A percentile compares a stretch with the other conserved stretches of the same genome.
phyloP scores from a whole-genome alignment of 1,140 invertebrate genomes.

The Drosophila tsacasi region DNA sequence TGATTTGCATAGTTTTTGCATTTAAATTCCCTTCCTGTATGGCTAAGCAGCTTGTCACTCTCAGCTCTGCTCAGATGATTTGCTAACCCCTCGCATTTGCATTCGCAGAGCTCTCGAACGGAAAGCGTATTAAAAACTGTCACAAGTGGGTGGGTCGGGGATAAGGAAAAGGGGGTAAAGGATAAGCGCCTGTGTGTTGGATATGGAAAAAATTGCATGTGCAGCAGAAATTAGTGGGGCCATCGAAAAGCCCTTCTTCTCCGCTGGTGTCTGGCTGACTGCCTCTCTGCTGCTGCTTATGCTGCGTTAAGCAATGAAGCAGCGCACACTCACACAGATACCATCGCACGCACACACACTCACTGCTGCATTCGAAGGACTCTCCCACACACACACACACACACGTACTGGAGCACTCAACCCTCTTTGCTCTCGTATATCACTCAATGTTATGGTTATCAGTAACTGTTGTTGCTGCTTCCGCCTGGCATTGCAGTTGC shows the following conservation, averaged over 20 bases:
- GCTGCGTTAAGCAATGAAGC: conserved; percentile 79
- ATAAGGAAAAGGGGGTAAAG: conserved; percentile 8
- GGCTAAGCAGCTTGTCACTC: conserved; percentile 21
- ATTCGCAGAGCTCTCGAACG: conserved; percentile 27
- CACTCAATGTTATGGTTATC: conserved; percentile 82
- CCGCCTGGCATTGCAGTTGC: conserved; percentile 49
- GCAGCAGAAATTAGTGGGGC: conserved; percentile 76
- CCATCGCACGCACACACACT: conserved; percentile 18
- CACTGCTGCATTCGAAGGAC: conserved; percentile 11
- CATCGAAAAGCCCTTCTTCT: conserved; percentile 32
- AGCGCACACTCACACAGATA: conserved; percentile 34
- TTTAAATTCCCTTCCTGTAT: conserved; percentile 12
- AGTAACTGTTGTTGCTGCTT: conserved; percentile 72
- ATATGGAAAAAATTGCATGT: conserved; percentile 67
- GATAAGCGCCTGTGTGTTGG: conserved; percentile 18
- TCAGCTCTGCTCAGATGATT: conserved; percentile 27
- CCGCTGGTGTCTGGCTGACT: conserved; percentile 38
- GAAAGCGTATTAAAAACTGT: conserved; percentile 72
- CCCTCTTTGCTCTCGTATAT: conserved; percentile 62
- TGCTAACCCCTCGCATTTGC: conserved; percentile 39
- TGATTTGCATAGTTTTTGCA: conserved; percentile 24
- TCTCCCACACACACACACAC: neutral
- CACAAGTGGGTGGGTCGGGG: conserved; percentile 31
- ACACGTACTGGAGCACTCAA: conserved; percentile 11
- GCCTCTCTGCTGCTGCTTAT: conserved; percentile 64